These are phyloP conservation scores for Aratinga solstitialis DNA, from an alignment of 2,797 vertebrate genomes.

Conservation along the genomic window DNA sequence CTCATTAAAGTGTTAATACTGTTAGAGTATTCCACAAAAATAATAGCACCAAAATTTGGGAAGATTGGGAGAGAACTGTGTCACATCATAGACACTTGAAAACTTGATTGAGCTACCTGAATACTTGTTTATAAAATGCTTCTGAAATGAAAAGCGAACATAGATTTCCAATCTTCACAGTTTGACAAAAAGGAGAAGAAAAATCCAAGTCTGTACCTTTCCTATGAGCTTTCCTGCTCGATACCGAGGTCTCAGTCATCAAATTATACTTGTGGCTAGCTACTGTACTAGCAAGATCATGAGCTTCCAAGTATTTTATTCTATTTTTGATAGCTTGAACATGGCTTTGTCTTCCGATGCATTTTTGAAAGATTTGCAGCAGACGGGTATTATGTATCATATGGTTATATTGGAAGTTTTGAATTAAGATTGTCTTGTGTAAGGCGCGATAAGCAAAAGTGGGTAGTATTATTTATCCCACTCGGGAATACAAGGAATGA, in stretches of 20 bases:
- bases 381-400: not conserved
- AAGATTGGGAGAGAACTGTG: not conserved
- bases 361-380: not conserved
- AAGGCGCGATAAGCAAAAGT: rapidly evolving
- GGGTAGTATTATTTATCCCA: not conserved
- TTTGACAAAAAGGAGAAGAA: not conserved
- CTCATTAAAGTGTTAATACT: not conserved
- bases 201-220: not conserved
- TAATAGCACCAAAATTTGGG: not conserved
- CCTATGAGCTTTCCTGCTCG: not conserved
- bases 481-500: not conserved
- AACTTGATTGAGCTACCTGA: not conserved
- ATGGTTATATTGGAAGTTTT: not conserved
- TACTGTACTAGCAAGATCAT: not conserved
- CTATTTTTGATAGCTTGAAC: not conserved
- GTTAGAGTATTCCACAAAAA: not conserved
- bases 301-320: not conserved
- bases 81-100: not conserved
- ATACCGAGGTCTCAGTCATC: not conserved
- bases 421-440: not conserved
- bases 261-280: not conserved
- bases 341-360: not conserved
- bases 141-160: not conserved
- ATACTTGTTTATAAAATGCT: not conserved
- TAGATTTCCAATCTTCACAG: not conserved